Base-by-base conservation (phyloP, 2,113 vertebrate species). In the Salvelinus namaycush region DNA sequence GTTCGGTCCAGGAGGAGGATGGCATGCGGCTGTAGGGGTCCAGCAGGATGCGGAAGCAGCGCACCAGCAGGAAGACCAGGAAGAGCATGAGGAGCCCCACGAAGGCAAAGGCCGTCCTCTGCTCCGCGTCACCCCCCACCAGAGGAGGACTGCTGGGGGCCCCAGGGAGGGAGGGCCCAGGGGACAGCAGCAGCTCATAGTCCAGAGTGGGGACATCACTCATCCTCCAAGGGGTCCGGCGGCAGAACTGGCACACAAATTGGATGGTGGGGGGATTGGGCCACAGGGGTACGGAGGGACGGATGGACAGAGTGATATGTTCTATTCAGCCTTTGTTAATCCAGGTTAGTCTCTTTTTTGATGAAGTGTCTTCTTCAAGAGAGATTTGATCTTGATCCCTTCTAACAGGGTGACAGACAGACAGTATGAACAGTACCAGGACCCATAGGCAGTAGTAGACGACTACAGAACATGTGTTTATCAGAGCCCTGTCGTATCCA, bases 1-100 rank as follows among this genome's bases (percentile, higher is more conserved):
- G 96, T 94, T 98, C 96, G 62, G 95, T 97, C 97, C 97, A 99
- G 92, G 96, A 97, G 57, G 97, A 98, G 81, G 97, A 94, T 9
- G 97, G 97, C 97, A 99, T 99, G 90, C 97, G 96, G 92, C 97
- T 98, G 93, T 99, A 99, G 86, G 97, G 97, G 93, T 98, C 97
- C 86, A 99, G 95, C 87, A 99, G 92, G 89, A 98, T 97, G 86
- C 97, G 95, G 87, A 98, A 97, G 93, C 97, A 99, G 90, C 97
- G 95, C 79, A 99, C 96, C 95, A 99, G 93, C 89, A 99, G 94
- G 92, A 97, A 96, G 88, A 97, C 93, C 88, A 98, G 76, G 90
- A 99, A 97, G 85, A 97, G 93, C 86, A 99, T 93, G 69, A 99
- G 93, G 82, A 98, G 95, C 69, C 97, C 95, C 80, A 99, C 96